Evolutionary conservation across 2,888 invertebrate genomes (phyloP).

Genomic region (Blera fallax): DNA sequence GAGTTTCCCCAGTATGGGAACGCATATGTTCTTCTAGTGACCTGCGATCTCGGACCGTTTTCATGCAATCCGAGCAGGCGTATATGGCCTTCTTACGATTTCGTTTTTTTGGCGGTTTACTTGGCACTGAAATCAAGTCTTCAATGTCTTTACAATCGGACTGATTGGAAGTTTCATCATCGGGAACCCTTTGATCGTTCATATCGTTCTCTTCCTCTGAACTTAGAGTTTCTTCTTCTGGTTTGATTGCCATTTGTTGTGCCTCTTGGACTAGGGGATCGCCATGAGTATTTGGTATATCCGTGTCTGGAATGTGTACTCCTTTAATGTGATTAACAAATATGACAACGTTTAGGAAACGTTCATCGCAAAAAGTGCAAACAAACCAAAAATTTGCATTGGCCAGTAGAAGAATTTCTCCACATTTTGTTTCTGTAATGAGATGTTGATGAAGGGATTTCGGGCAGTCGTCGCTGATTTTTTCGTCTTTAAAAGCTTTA

Average conservation of each 20-base stretch:
- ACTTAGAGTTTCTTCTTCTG: not conserved
- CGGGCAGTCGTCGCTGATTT: not conserved
- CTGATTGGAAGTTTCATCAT: not conserved
- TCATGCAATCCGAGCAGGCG: conserved; percentile 43
- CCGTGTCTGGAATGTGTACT: conserved; percentile 26
- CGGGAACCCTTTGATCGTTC: not conserved
- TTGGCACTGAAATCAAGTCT: not conserved
- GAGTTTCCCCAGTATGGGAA: conserved; percentile 52
- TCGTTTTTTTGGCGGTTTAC: not conserved
- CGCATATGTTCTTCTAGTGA: conserved; percentile 49
- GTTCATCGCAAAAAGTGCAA: conserved; percentile 59
- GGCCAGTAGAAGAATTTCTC: conserved; percentile 49
- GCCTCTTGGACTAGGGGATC: not conserved
- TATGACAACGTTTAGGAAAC: conserved; percentile 46
- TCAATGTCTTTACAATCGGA: not conserved
- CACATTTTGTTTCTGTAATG: conserved; percentile 36
- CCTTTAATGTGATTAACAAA: conserved; percentile 57
- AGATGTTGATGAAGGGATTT: not conserved
- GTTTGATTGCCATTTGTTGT: not conserved
- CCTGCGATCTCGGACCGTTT: conserved; percentile 48
- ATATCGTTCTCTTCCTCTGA: not conserved
- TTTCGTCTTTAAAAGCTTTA: not conserved
- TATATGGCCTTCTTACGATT: conserved; percentile 46
- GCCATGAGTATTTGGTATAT: not conserved
- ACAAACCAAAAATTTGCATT: conserved; percentile 60